These are phyloP conservation scores for Harpagifer antarcticus DNA, from an alignment of 2,797 vertebrate genomes.

Conservation along the genomic window DNA sequence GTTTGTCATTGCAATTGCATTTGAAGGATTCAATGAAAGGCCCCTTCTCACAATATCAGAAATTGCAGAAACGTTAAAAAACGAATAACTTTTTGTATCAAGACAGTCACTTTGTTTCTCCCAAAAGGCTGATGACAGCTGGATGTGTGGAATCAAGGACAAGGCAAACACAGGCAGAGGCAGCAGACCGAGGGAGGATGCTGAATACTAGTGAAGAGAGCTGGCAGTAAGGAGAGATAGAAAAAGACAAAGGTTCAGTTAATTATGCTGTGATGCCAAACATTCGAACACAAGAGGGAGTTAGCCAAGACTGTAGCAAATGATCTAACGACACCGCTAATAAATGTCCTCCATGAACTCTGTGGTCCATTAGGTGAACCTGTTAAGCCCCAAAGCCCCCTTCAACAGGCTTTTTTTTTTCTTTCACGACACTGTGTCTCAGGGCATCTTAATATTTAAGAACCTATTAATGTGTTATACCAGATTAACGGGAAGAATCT, in stretches of 20 bases:
- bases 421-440: too few relatives aligned
- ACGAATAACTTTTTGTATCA: background rate
- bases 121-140: constrained; percentile 27
- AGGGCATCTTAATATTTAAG: too few relatives aligned
- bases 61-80: constrained; percentile 1
- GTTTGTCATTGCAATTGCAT: constrained; percentile 24
- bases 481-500: too few relatives aligned
- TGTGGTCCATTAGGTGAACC: constrained; percentile 4
- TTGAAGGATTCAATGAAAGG: constrained; percentile 11
- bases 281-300: constrained; percentile 40
- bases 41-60: constrained; percentile 18
- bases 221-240: constrained; percentile 1
- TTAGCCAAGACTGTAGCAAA: constrained; percentile 42
- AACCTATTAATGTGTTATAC: too few relatives aligned
- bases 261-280: constrained; percentile 60
- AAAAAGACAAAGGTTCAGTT: constrained; percentile 64
- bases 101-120: constrained; percentile 29
- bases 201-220: constrained; percentile 25
- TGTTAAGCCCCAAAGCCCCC: too few relatives aligned
- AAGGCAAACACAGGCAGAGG: constrained; percentile 43
- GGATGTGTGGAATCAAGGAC: constrained; percentile 60
- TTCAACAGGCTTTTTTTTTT: too few relatives aligned
- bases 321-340: constrained; percentile 49
- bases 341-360: constrained; percentile 27
- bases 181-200: constrained; percentile 38